Evolutionary conservation across 2,113 vertebrate species (phyloP), one percentile per base, ranked within the genome.

Genomic region (Parotia lawesii): DNA sequence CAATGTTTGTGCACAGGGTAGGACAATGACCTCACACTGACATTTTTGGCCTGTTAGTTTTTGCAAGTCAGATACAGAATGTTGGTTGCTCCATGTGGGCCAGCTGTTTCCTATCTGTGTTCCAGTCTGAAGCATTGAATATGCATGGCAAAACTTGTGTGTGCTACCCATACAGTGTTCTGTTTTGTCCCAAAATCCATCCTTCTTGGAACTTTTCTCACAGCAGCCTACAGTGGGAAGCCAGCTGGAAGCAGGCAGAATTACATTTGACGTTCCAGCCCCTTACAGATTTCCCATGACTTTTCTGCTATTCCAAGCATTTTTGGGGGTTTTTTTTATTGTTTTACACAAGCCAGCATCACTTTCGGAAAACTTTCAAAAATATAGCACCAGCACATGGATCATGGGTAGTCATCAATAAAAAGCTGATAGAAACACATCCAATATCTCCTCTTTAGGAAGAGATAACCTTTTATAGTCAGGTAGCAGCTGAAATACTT

Each of bases 201-300:
- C 58, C 53, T 77, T 50, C 47, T 57, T 70, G 50, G 51, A 95
- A 87, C n/a, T 33, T 91, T 93, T 95, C 93, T 96, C 81, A 91
- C 74, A 95, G 53, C 40, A 93, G 60, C 23, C 58, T 64, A n/a
- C 40, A 93, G 90, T 50, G 58, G 85, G 74, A 95, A 93, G 87
- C 54, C 95, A 96, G 78, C 90, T 95, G 90, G 82, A 87, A 89
- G 62, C 37, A 73, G 66, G 18, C 22, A 85, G 82, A 91, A 90
- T 54, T 50, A 67, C 66, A 28, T 79, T 79, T 93, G 87, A 96
- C 91, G 85, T 93, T n/a, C 45, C 19, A 93, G 24, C 28, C 40
- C 57, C 27, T 89, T 47, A 29, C 78, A 91, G 42, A 76, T 79
- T 96, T 96, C 85, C 90, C 90, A 85, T 91, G 78, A 85, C 90